Evolutionary conservation across 1,140 invertebrate species (phyloP).

Genomic region (Vanessa tameamea): DNA sequence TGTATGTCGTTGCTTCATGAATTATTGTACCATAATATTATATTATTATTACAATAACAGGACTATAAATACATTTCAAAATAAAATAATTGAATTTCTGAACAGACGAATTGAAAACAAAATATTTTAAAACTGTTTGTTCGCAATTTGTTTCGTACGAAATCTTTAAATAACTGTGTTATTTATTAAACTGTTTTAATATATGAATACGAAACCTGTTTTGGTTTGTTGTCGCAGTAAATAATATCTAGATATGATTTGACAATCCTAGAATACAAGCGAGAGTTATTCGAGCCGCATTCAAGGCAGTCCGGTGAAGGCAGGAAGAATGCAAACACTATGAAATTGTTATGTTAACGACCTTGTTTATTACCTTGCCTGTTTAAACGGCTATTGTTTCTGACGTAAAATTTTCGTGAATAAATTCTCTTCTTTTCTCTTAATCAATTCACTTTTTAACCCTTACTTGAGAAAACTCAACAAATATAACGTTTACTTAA

Average conservation of each 20-base stretch:
- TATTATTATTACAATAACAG: constrained; percentile 15
- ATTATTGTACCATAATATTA: too few relatives aligned
- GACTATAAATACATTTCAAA: not conserved
- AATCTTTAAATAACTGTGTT: not conserved
- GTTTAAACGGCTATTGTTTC: constrained; percentile 29
- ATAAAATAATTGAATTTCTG: not conserved
- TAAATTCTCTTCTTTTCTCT: not conserved
- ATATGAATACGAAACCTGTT: not conserved
- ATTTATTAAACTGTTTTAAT: not conserved
- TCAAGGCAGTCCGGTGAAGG: constrained; percentile 62
- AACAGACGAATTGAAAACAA: not conserved
- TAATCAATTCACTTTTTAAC: not conserved
- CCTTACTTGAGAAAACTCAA: too few relatives aligned
- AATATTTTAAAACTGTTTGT: not conserved
- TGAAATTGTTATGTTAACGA: constrained; percentile 36
- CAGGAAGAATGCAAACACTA: constrained; percentile 61
- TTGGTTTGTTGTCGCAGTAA: not conserved
- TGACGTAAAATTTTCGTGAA: constrained; percentile 4
- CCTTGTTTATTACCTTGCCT: constrained; percentile 33
- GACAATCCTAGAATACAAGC: constrained; percentile 44
- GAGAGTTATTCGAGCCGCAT: constrained; percentile 44
- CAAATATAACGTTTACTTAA: too few relatives aligned
- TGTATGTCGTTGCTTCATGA: too few relatives aligned
- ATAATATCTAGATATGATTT: constrained; percentile 34
- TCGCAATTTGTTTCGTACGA: not conserved